Conservation (phyloP, 2,888 invertebrate genomes). For the Cremastobaeus sp. region DNA sequence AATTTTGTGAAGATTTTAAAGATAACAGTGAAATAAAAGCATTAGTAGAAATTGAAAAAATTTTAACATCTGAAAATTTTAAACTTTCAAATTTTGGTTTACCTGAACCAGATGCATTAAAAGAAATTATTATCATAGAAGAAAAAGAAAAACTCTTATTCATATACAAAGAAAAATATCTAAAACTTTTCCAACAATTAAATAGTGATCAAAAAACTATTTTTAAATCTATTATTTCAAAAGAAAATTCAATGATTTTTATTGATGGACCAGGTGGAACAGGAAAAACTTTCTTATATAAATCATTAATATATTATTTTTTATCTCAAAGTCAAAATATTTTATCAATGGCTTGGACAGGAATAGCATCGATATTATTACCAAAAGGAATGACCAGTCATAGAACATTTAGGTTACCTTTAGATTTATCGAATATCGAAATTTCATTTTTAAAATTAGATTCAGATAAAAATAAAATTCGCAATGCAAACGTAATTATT, state of each 20-base stretch:
- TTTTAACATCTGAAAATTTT: constrained; percentile 19
- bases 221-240: constrained; percentile 2
- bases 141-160: too few relatives aligned
- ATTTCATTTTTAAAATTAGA: too few relatives aligned
- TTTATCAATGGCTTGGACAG: too few relatives aligned
- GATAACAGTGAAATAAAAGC: constrained; percentile 1
- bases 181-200: background rate
- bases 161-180: background rate
- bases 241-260: constrained; percentile 1
- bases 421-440: background rate
- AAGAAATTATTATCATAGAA: background rate
- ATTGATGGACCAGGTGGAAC: constrained; percentile 12
- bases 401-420: too few relatives aligned
- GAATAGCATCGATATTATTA: too few relatives aligned
- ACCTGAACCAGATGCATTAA: too few relatives aligned
- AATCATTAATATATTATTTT: constrained; percentile 11
- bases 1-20: background rate
- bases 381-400: too few relatives aligned
- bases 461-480: constrained; percentile 11
- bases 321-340: background rate
- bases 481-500: constrained; percentile 9
- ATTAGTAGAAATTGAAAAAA: constrained; percentile 6
- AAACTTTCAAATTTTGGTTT: background rate
- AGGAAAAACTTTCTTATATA: constrained; percentile 9
- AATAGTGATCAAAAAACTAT: background rate